These are phyloP conservation scores for Sinelater perroti DNA, from an alignment of 2,888 invertebrate species.

Conservation along the genomic window DNA sequence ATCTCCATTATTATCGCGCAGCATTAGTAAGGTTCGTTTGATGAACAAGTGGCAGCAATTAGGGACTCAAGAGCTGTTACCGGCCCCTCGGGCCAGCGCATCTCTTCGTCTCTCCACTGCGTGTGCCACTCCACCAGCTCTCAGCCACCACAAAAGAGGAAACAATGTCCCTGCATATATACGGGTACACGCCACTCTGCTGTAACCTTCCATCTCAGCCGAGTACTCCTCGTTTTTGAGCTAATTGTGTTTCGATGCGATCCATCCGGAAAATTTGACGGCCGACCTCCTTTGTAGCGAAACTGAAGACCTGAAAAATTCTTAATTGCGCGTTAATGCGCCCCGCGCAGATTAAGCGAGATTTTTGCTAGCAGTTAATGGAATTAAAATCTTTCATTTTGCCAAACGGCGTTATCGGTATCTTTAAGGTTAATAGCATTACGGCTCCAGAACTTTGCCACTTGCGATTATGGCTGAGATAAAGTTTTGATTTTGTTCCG, in stretches of 20 bases:
- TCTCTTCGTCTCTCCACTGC: conserved; percentile 4
- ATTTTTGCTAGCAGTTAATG: conserved; percentile 15
- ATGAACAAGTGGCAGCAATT: conserved; percentile 26
- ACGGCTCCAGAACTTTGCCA: too few relatives aligned
- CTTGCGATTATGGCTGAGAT: too few relatives aligned
- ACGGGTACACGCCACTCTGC: too few relatives aligned
- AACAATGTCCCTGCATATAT: conserved; percentile 9
- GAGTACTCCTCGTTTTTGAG: conserved; percentile 1
- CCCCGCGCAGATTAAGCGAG: conserved; percentile 17
- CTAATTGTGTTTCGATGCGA: not conserved
- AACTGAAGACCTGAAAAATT: conserved; percentile 15
- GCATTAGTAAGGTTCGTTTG: conserved; percentile 20
- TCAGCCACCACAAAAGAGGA: conserved; percentile 16
- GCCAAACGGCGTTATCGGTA: not conserved
- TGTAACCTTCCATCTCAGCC: too few relatives aligned
- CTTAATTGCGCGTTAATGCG: conserved; percentile 17
- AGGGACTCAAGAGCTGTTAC: conserved; percentile 22
- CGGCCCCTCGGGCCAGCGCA: conserved; percentile 18
- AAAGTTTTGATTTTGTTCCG: too few relatives aligned
- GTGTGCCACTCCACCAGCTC: conserved; percentile 12
- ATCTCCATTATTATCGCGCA: conserved; percentile 17
- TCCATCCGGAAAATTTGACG: conserved; percentile 6
- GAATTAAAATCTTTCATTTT: conserved; percentile 14
- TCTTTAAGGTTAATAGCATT: not conserved
- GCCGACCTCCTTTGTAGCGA: not conserved